These are phyloP conservation scores for Rhinophrynus dorsalis DNA, from an alignment of 2,797 vertebrate genomes.

Conservation along the genomic window DNA sequence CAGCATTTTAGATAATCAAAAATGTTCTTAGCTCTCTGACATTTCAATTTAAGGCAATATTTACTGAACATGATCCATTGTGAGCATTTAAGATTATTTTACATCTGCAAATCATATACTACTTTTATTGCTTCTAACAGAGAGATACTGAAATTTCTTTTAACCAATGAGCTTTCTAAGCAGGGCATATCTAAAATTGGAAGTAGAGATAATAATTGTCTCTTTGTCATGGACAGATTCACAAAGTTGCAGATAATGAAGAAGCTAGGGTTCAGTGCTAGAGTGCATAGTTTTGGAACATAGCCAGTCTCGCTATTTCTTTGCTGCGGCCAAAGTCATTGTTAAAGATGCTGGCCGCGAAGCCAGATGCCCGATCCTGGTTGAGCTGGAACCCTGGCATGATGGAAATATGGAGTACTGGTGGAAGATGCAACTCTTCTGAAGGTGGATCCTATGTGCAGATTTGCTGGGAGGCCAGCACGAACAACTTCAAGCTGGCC, in stretches of 20 bases:
- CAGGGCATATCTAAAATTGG: constrained; percentile 29
- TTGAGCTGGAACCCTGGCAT: no score
- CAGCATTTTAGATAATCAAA: constrained; percentile 37
- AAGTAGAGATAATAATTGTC: constrained; percentile 30
- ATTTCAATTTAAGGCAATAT: constrained; percentile 43
- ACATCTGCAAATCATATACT: constrained; percentile 45
- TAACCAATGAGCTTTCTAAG: constrained; percentile 54
- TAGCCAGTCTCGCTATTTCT: no score
- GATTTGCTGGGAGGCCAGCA: no score
- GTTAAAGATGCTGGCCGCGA: no score
- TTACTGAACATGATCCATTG: constrained; percentile 45
- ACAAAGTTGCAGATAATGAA: background rate
- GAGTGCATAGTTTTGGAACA: no score
- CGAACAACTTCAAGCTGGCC: no score
- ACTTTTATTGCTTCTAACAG: constrained; percentile 54
- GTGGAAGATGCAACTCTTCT: no score
- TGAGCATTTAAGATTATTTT: constrained; percentile 2
- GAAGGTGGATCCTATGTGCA: no score
- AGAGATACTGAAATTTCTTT: constrained; percentile 42
- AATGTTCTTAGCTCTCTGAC: constrained; percentile 45
- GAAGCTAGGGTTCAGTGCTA: no score
- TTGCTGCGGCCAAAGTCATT: no score
- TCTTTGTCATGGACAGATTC: background rate
- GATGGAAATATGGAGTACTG: no score
- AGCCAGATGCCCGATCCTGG: no score